Evolutionary conservation across 1,140 invertebrate genomes (phyloP).

Genomic region (fruit fly (Drosophila melanogaster)): DNA sequence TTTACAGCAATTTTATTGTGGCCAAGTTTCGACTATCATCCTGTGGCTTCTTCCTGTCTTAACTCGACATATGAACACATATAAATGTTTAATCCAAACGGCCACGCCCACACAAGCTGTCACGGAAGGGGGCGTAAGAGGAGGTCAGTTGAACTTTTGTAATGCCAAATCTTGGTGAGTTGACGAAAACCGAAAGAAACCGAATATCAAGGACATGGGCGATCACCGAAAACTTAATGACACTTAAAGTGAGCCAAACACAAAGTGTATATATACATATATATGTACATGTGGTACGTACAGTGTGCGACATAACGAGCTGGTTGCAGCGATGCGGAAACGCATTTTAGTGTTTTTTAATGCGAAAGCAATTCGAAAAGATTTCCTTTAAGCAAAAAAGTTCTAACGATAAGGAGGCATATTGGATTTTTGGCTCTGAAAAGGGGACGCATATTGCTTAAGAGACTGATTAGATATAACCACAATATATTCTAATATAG

Average conservation of each 20-base stretch:
- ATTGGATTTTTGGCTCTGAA: neutral
- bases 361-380: conserved; percentile 76
- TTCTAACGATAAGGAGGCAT: conserved; percentile 37
- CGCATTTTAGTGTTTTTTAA: conserved; percentile 76
- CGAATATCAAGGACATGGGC: neutral
- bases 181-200: conserved; percentile 40
- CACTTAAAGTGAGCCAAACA: conserved; percentile 55
- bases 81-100: conserved; percentile 29
- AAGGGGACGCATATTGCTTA: too few relatives aligned
- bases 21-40: conserved; percentile 56
- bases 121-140: neutral
- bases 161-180: conserved; percentile 52
- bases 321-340: conserved; percentile 43
- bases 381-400: conserved; percentile 48
- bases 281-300: conserved; percentile 8
- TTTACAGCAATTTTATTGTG: conserved; percentile 66
- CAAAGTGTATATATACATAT: conserved; percentile 10
- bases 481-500: too few relatives aligned
- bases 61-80: conserved; percentile 19
- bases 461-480: too few relatives aligned
- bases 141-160: conserved; percentile 40
- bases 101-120: conserved; percentile 8
- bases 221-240: conserved; percentile 55
- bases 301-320: conserved; percentile 33
- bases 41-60: conserved; percentile 49